phyloP scores from a whole-genome alignment of 2,797 vertebrate genomes.

The Enteromius mattozi region DNA sequence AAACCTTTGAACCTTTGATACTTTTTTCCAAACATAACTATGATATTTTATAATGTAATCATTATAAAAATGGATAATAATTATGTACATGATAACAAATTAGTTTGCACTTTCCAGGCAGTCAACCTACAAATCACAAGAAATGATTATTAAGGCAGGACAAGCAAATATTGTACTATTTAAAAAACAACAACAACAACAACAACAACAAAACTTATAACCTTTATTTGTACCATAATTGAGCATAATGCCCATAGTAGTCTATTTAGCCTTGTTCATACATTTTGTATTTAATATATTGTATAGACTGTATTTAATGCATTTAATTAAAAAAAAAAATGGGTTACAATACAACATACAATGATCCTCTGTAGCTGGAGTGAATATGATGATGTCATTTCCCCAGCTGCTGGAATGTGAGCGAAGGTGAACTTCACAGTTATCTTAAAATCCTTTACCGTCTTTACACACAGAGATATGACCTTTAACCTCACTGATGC shows the following conservation, averaged over 20 bases:
- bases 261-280: neutral
- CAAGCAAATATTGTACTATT: neutral
- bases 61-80: neutral
- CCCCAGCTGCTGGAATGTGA: slow-evolving; percentile 41
- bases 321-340: neutral
- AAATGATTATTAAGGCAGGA: neutral
- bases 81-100: too few species aligned
- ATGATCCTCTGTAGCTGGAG: slow-evolving; percentile 7
- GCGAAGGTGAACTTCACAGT: slow-evolving; percentile 48
- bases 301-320: neutral
- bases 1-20: too few species aligned
- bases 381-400: slow-evolving; percentile 46
- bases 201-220: neutral
- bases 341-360: neutral
- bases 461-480: slow-evolving; percentile 40
- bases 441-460: slow-evolving; percentile 45
- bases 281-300: slow-evolving; percentile 17
- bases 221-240: neutral
- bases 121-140: neutral
- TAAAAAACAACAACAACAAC: too few species aligned
- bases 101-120: neutral
- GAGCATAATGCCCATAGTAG: neutral
- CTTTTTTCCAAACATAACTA: neutral
- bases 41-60: neutral
- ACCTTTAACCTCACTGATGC: slow-evolving; percentile 62